A percentile compares a stretch with the other conserved stretches of the same genome.
Evolutionary conservation across 2,113 vertebrate species (phyloP).

Genomic region (Thalassoma bifasciatum): DNA sequence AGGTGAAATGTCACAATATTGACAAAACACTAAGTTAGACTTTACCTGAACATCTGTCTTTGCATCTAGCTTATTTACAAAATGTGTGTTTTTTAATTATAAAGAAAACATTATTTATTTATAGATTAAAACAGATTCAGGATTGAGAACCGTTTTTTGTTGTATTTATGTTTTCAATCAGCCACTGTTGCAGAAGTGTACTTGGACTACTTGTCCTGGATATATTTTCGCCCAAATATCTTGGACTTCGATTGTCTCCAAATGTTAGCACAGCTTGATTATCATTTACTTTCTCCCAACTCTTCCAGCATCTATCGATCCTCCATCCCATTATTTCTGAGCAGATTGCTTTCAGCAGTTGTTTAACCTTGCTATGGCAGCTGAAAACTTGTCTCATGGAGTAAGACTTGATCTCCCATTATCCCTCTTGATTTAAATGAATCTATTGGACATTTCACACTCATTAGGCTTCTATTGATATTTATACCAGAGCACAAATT

Average conservation of each 20-base stretch:
- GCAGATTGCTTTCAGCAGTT: slow-evolving; percentile 65
- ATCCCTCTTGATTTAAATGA: slow-evolving; percentile 40
- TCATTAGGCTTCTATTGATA: slow-evolving; percentile 29
- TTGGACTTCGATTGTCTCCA: slow-evolving; percentile 42
- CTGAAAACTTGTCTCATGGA: slow-evolving; percentile 51
- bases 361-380: slow-evolving; percentile 63
- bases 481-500: slow-evolving; percentile 39
- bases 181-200: slow-evolving; percentile 3
- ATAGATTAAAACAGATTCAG: not conserved
- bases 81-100: not conserved
- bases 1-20: slow-evolving; percentile 19
- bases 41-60: slow-evolving; percentile 10
- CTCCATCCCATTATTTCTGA: slow-evolving; percentile 59
- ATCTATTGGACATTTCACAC: slow-evolving; percentile 38
- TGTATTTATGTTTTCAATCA: slow-evolving; percentile 26
- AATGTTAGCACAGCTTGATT: slow-evolving; percentile 53
- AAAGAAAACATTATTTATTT: not conserved
- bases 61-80: slow-evolving; percentile 1
- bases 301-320: slow-evolving; percentile 68
- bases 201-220: slow-evolving; percentile 28
- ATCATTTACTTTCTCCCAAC: slow-evolving; percentile 58
- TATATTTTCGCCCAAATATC: slow-evolving; percentile 33
- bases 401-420: slow-evolving; percentile 49
- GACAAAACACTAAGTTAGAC: slow-evolving; percentile 1
- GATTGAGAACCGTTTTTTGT: not conserved